A percentile compares a stretch with the other conserved stretches of the same genome.
Conservation (phyloP, 2,113 vertebrate species). For the Pseudorhombus dupliciocellatus region DNA sequence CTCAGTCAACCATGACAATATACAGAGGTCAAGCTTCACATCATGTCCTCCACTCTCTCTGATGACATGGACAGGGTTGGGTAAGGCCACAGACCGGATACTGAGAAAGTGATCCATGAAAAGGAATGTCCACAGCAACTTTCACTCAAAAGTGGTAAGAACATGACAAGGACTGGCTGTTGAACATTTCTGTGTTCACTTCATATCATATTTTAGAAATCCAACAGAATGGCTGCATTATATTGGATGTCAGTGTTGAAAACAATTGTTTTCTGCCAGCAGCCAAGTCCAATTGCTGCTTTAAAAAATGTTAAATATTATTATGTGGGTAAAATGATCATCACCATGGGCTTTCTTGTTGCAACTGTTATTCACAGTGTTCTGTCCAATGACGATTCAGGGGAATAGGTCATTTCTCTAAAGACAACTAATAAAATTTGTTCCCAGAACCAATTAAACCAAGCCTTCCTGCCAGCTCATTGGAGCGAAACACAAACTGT, state of each 20-base stretch:
- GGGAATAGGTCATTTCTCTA: not conserved
- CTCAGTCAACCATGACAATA: slow-evolving; percentile 71
- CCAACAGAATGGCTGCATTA: not conserved
- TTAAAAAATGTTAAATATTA: not conserved
- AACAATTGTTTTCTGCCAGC: not conserved
- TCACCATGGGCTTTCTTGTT: not conserved
- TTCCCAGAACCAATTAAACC: slow-evolving; percentile 18
- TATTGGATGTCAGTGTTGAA: not conserved
- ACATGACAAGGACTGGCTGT: not conserved
- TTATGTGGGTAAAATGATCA: not conserved
- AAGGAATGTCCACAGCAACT: slow-evolving; percentile 22
- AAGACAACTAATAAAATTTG: not conserved
- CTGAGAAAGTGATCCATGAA: slow-evolving; percentile 38
- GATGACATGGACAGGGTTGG: slow-evolving; percentile 49
- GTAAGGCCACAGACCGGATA: slow-evolving; percentile 29
- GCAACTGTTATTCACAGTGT: not conserved
- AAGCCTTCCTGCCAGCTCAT: not conserved
- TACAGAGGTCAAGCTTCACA: slow-evolving; percentile 67
- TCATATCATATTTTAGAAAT: not conserved
- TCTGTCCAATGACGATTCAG: not conserved
- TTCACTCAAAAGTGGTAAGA: not conserved
- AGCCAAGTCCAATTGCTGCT: not conserved
- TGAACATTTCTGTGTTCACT: not conserved
- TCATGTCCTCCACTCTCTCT: slow-evolving; percentile 40
- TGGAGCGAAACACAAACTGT: not conserved